A percentile compares a stretch with the other conserved stretches of the same genome.
Evolutionary conservation across 2,888 invertebrate genomes (phyloP).

Genomic region (Argyra leucocephala): DNA sequence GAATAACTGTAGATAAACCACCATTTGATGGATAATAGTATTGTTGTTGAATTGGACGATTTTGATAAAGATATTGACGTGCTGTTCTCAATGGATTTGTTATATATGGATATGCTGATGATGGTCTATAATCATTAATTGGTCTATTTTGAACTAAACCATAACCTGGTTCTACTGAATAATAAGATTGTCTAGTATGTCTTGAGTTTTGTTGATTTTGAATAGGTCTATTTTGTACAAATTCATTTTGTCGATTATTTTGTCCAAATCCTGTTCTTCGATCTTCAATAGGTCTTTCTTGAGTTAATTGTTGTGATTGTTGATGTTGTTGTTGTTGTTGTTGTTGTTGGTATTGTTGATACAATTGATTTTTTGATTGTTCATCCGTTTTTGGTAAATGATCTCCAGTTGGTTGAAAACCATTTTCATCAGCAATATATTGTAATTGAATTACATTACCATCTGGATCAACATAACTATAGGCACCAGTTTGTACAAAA

Average conservation of each 20-base stretch:
- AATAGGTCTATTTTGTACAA: conserved; percentile 12
- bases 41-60: background rate
- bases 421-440: conserved; percentile 64
- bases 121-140: background rate
- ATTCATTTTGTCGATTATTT: background rate
- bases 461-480: conserved; percentile 61
- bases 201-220: background rate
- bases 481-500: conserved; percentile 57
- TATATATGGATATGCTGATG: background rate
- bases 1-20: background rate
- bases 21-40: background rate
- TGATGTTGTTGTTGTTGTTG: background rate
- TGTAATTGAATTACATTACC: conserved; percentile 55
- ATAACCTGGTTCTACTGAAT: background rate
- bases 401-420: conserved; percentile 57
- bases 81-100: background rate
- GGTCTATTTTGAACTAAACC: background rate
- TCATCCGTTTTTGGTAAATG: conserved; percentile 52
- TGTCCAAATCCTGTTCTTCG: background rate
- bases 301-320: conserved; percentile 8
- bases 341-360: conserved; percentile 13
- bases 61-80: background rate
- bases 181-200: background rate
- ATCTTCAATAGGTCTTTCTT: conserved; percentile 13
- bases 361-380: conserved; percentile 24